A percentile compares a stretch with the other conserved stretches of the same genome.
phyloP scores from a whole-genome alignment of 2,113 vertebrate genomes.

The Corynorhinus townsendii region DNA sequence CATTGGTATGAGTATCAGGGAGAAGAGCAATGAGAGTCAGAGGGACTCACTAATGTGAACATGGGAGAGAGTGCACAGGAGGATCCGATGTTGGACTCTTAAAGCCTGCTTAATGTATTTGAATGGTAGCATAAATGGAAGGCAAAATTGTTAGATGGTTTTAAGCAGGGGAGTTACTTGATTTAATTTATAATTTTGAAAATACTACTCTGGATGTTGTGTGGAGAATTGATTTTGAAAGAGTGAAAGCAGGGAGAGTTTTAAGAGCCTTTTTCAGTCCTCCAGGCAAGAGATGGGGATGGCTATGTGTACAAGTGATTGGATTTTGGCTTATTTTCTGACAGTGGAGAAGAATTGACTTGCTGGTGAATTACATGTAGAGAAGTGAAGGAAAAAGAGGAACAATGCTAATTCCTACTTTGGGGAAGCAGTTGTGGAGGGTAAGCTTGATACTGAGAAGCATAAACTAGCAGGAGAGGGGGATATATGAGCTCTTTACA shows the following conservation, averaged over 20 bases:
- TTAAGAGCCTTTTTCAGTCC: background rate
- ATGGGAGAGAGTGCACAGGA: fast-evolving
- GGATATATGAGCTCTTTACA: background rate
- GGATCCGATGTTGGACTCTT: background rate
- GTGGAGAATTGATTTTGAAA: background rate
- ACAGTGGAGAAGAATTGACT: background rate
- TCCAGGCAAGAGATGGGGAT: background rate
- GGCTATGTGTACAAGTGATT: background rate
- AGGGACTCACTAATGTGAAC: background rate
- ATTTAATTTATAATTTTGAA: background rate
- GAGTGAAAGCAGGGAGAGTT: background rate
- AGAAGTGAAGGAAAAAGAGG: background rate
- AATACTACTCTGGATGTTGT: background rate
- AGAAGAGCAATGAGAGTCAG: background rate
- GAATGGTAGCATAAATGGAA: background rate
- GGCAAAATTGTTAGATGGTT: background rate
- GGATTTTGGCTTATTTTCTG: background rate
- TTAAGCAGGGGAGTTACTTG: background rate
- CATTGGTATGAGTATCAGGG: background rate
- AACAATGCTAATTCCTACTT: background rate
- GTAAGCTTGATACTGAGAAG: background rate
- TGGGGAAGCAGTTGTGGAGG: background rate
- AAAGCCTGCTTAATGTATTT: background rate
- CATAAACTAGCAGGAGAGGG: background rate
- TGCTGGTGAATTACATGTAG: background rate